Evolutionary conservation across 2,797 vertebrate genomes (phyloP).

Genomic region (Gephyroberyx darwinii): DNA sequence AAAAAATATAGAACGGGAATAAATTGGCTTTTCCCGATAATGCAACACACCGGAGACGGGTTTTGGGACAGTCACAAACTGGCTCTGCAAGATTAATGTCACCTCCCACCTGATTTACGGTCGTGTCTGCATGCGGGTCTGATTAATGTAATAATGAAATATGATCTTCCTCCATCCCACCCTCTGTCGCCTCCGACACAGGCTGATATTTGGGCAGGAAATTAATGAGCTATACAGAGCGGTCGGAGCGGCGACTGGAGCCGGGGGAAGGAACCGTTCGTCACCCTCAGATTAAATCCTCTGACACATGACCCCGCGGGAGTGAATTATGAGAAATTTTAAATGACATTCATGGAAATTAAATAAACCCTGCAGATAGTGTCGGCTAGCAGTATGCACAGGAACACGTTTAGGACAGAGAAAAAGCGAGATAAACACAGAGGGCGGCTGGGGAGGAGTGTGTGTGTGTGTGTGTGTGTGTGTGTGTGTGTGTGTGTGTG

Average conservation of each 20-base stretch:
- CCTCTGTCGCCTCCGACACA: slow-evolving; percentile 45
- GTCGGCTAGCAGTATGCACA: slow-evolving; percentile 32
- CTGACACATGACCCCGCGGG: slow-evolving; percentile 70
- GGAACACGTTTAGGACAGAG: slow-evolving; percentile 27
- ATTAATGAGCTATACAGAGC: slow-evolving; percentile 66
- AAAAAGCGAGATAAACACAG: slow-evolving; percentile 15
- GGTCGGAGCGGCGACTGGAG: slow-evolving; percentile 39
- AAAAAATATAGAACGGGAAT: slow-evolving; percentile 30
- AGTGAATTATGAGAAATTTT: slow-evolving; percentile 71
- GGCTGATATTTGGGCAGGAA: slow-evolving; percentile 72
- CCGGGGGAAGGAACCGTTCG: slow-evolving; percentile 55
- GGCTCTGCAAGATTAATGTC: slow-evolving; percentile 58
- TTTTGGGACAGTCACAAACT: slow-evolving; percentile 57
- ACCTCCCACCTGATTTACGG: slow-evolving; percentile 67
- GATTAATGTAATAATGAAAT: slow-evolving; percentile 81
- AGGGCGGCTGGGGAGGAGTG: neutral
- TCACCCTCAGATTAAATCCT: slow-evolving; percentile 77
- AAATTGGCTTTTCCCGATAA: slow-evolving; percentile 49
- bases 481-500: too few species aligned
- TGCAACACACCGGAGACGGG: slow-evolving; percentile 23
- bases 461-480: too few species aligned
- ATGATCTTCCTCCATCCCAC: slow-evolving; percentile 68
- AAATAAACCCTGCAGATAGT: slow-evolving; percentile 59
- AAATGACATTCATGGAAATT: slow-evolving; percentile 75
- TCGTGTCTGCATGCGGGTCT: slow-evolving; percentile 57